phyloP scores from a whole-genome alignment of 2,113 vertebrate genomes.

The chimpanzee (Pan troglodytes) region NHGRI_mPanTro3-v2.1_pri NC_072415.2:54026501-54027000 shows the following conservation, averaged over 20 bases:
- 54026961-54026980: slow-evolving; percentile 78
- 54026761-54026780: slow-evolving; percentile 63
- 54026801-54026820: slow-evolving; percentile 63
- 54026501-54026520: not conserved
- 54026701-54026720: slow-evolving; percentile 31
- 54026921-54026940: slow-evolving; percentile 80
- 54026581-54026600: slow-evolving; percentile 32
- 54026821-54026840: slow-evolving; percentile 78
- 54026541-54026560: not conserved
- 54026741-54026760: slow-evolving; percentile 69
- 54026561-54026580: not conserved
- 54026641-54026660: slow-evolving; percentile 40
- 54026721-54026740: slow-evolving; percentile 54
- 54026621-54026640: slow-evolving; percentile 13
- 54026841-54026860: slow-evolving; percentile 69
- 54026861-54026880: slow-evolving; percentile 66
- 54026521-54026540: not conserved
- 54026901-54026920: slow-evolving; percentile 75
- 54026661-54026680: not conserved
- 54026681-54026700: slow-evolving; percentile 53
- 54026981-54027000: slow-evolving; percentile 67
- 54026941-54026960: slow-evolving; percentile 75
- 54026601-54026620: slow-evolving; percentile 39
- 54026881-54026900: slow-evolving; percentile 77
- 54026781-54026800: slow-evolving; percentile 68